Base-by-base conservation (phyloP, 1,140 invertebrate species). In the Eriosoma lanigerum region DNA sequence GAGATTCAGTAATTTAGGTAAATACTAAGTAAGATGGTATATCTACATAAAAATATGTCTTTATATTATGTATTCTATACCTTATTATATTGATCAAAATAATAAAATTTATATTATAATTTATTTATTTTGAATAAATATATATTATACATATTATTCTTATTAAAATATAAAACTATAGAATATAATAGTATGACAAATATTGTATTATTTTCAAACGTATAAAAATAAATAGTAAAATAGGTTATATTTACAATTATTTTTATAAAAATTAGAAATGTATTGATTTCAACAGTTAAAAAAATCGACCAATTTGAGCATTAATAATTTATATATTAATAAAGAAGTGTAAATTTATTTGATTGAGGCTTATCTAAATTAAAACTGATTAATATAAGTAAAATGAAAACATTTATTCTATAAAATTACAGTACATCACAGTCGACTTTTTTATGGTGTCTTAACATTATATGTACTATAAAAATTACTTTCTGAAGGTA, bases 401-500 rank as follows among this genome's bases (percentile, higher is more conserved):
- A 62, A 24, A 56, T 21, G 73, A 9, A 46, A 58, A 62, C 12
- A 62, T 78, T 46, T 46, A 10, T 76, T 60, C 15, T 58, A 60
- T 58, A 60, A 15, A 60, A 58, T 56, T 29, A 46, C 44, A 76
- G 24, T 46, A 58, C 21, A 24, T 68, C 15, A 48, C 2, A 44
- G 17, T 13, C 6, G 21, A 58, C 44, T 76, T n/a, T n/a, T 17
- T 56, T 60, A 76, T 60, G 58, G 38, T 1, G 70, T 24, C 13
- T 17, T 26, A 44, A 19, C 1, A 60, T 76, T 76, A n/a, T 44
- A 54, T 56, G n/a, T 24, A 10, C 38, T 38, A 80, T 50, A 50
- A 64, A 50, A 58, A 32, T 64, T 82, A 82, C 66, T 80, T 56
- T 81, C 82, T n/a, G 78, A 81, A 56, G 82, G 82, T 66, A 83